Evolutionary conservation across 2,113 vertebrate species (phyloP), one percentile per base, ranked within the genome.

Genomic region (Notarius quadriscutis): DNA sequence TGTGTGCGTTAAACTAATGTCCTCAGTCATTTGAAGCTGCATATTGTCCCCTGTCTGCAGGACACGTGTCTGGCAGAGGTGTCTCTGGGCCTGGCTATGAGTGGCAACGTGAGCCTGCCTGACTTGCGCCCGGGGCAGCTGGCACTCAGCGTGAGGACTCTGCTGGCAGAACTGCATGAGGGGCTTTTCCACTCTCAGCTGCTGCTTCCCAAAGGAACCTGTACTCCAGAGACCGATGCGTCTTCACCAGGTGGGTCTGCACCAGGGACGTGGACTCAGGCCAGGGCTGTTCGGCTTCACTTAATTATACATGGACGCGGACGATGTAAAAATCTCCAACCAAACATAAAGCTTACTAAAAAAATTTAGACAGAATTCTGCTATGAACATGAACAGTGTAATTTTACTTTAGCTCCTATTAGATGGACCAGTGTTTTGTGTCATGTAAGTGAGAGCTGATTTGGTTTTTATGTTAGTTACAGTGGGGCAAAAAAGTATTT

Each of bases 11-110:
- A 72, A 11, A 30, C 20, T 1, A 71, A 15, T 72, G 62, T 85
- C 25, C 15, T 48, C 20, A 14, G 8, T 41, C 41, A 30, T 65
- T 27, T 50, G 69, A 20, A 34, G 51, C 25, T 84, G 10, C 25
- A 55, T 80, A 55, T 80, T 65, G 12, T 80, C 14, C 48, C 71
- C 0, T 34, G 5, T 5, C 65, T 88, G 94, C 95, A 97, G 94
- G 97, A 98, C 83, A 95, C 96, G 0, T 99, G 98, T 93, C 95
- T 99, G 91, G 97, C 97, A 0, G 97, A 99, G 92, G 92, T 98
- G 88, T 96, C 97, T 11, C 92, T 99, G 90, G 95, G 96, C 0
- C 93, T 99, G 80, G 94, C 95, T 86, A 91, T 99, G 69, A 97
- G 95, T 0, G 94, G 97, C 89, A 96, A 98, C 27, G 88, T 98